Evolutionary conservation across 2,113 vertebrate genomes (phyloP).

Genomic region (Xyrauchen texanus): DNA sequence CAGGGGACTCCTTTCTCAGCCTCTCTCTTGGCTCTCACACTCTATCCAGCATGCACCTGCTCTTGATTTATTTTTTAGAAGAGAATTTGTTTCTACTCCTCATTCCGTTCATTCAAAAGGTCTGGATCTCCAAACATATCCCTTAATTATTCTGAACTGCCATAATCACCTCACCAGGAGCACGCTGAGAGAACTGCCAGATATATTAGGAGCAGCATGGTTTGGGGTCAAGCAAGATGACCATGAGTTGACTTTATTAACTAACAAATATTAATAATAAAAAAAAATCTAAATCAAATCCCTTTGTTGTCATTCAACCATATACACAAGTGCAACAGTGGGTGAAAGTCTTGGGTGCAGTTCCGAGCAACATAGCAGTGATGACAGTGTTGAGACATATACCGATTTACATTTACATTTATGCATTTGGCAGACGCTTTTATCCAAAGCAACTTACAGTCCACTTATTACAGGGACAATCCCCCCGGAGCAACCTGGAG

Average conservation of each 20-base stretch:
- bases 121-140: slow-evolving; percentile 84
- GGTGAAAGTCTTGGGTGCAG: no score
- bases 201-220: slow-evolving; percentile 6
- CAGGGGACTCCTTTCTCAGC: not conserved
- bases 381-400: no score
- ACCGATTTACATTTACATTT: no score
- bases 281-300: no score
- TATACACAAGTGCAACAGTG: no score
- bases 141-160: slow-evolving; percentile 71
- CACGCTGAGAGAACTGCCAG: slow-evolving; percentile 5
- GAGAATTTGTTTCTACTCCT: slow-evolving; percentile 65
- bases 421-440: no score
- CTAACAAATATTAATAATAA: no score
- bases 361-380: no score
- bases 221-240: not conserved
- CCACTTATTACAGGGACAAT: no score
- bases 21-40: slow-evolving; percentile 57
- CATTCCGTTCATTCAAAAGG: slow-evolving; percentile 78
- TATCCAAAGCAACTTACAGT: no score
- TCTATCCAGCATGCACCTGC: slow-evolving; percentile 81
- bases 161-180: not conserved
- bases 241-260: not conserved
- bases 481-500: no score
- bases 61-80: slow-evolving; percentile 87
- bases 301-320: no score